phyloP scores from a whole-genome alignment of 2,113 vertebrate genomes.

The Melanerpes formicivorus region DNA sequence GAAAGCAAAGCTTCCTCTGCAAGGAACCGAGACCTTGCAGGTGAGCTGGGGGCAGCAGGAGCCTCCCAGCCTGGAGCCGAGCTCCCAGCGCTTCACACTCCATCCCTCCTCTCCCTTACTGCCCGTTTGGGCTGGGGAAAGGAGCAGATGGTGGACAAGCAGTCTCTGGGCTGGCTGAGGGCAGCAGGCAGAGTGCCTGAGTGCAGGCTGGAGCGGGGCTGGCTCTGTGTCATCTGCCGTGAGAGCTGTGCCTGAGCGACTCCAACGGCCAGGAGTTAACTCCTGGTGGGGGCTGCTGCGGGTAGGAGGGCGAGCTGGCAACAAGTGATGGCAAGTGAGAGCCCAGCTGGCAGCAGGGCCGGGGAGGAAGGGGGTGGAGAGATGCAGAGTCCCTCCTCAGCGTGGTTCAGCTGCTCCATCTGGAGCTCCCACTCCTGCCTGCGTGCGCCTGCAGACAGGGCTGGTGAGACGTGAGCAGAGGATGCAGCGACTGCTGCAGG shows the following conservation, averaged over 20 bases:
- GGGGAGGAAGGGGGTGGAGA: not conserved
- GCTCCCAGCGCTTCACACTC: not conserved
- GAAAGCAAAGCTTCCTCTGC: not conserved
- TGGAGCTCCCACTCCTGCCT: conserved; percentile 18
- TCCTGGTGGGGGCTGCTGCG: not conserved
- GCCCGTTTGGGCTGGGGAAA: not conserved
- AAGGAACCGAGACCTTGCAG: not conserved
- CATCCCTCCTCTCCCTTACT: not conserved
- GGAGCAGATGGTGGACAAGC: not conserved
- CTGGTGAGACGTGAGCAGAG: not conserved
- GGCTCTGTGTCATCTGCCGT: not conserved
- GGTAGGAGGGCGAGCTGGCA: not conserved
- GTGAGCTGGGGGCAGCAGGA: not conserved
- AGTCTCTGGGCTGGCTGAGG: not conserved
- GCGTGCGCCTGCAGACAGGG: not conserved
- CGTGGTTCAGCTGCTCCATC: conserved; percentile 15
- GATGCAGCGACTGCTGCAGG: not conserved
- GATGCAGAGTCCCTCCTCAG: not conserved
- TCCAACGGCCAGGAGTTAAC: not conserved
- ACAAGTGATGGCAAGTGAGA: not conserved
- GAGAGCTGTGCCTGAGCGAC: not conserved
- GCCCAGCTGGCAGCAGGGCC: conserved; percentile 41
- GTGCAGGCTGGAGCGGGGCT: not conserved
- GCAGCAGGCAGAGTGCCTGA: not conserved
- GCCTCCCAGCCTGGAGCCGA: not conserved